Base-by-base conservation (phyloP, 1,140 invertebrate species). In the Luehdorfia chinensis region DNA sequence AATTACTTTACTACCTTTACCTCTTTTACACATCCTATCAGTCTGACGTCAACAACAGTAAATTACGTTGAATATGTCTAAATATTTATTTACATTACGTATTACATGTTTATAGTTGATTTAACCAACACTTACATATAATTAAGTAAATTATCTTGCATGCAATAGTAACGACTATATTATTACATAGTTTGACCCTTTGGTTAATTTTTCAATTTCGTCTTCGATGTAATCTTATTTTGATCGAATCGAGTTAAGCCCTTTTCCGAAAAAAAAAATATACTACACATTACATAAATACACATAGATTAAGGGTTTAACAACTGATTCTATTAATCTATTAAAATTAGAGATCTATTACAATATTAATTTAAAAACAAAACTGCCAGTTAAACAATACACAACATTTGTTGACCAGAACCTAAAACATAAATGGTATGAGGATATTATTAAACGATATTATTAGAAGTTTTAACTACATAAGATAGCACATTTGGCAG, bases 1-100 rank as follows among this genome's bases (percentile, higher is more conserved):
- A n/a, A n/a, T n/a, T n/a, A n/a, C n/a, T n/a, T n/a, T n/a, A n/a
- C n/a, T n/a, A n/a, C n/a, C n/a, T n/a, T n/a, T n/a, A n/a, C n/a
- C n/a, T 52, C 48, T 55, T 47, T 59, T 55, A 55, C 48, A 50
- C 51, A 51, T 45, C 51, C 66, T 72, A 75, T 75, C 71, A 75
- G 71, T 75, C 71, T 72, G 66, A 59, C 59, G 53, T 68, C 37
- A 75, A 71, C 68, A 72, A 69, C 54, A 58, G 27, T 69, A 65
- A 60, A n/a, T 53, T 62, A 61, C 55, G n/a, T 9, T 9, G 16
- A 30, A 36, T 52, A 55, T 36, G 19, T 44, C 39, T 60, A 55
- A 28, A 27, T 52, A 48, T 47, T 33, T 47, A 25, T 43, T 41
- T 19, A 39, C 30, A 44, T 34, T 49, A 36, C 28, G 23, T 25